Evolutionary conservation across 2,113 vertebrate species (phyloP), one percentile per base, ranked within the genome.

Genomic region (Isurus oxyrinchus): DNA sequence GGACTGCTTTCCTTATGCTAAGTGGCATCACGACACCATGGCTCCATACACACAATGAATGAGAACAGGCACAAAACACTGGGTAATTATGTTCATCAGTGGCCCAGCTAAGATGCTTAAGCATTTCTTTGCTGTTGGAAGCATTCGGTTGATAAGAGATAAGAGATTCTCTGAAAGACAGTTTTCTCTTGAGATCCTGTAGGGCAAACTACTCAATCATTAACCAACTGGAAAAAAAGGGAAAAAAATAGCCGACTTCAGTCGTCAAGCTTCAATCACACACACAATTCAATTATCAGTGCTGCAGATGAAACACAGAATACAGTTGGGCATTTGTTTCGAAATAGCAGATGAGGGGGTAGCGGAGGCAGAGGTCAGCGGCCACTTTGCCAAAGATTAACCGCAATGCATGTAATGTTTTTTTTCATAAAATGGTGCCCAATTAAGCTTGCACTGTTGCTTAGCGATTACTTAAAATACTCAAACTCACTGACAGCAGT

Each of bases 351-450:
- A 63, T 94, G 53, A 6, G 87, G 31, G 88, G 8, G 55, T 40
- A 44, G 66, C 1, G 14, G 67, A 11, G 25, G 63, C 2, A 16
- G 63, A 69, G 67, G 67, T 72, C 66, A 95, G 67, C 19, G 25
- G 67, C 67, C 94, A 95, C 44, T 76, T 27, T 95, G 94, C 94
- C 67, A 95, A 95, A 72, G 94, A 95, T 95, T 95, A 95, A 72
- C 67, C 14, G 13, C 44, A 76, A 49, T 76, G 67, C 63, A 95
- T 31, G 67, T 95, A 16, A 35, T 72, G 63, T 44, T 11, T 72
- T 72, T 72, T 49, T 55, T 72, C 94, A 49, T 49, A 44, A 95
- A 69, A 31, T 53, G n/a, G 23, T 72, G 66, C 44, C 7, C 40
- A 90, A 90, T 59, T 90, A 57, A 90, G 25, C 27, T 35, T 53